Conservation (phyloP, 2,888 invertebrate species). For the Arrhopalites spinosus region DNA sequence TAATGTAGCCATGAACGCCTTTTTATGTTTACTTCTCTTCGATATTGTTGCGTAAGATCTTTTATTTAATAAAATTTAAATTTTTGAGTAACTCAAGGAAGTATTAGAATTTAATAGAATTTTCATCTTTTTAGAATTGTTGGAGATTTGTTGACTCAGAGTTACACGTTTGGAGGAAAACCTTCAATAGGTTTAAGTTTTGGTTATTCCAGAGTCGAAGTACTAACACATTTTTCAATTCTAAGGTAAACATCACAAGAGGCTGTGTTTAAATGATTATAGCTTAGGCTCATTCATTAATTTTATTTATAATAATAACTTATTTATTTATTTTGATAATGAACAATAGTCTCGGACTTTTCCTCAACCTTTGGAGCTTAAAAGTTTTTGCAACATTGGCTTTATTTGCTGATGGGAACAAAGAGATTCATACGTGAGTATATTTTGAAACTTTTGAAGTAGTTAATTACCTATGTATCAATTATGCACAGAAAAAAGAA, state of each 20-base stretch:
- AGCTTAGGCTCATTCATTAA: too few species aligned
- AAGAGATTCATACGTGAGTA: conserved; percentile 54
- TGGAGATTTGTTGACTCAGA: conserved; percentile 51
- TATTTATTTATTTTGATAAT: too few species aligned
- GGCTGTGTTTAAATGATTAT: too few species aligned
- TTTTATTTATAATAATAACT: too few species aligned
- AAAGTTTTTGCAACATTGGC: conserved; percentile 48
- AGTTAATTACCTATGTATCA: not conserved
- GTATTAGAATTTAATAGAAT: not conserved
- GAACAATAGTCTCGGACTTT: conserved; percentile 51
- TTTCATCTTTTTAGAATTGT: conserved; percentile 43
- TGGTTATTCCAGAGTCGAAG: conserved; percentile 52
- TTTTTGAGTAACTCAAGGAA: not conserved
- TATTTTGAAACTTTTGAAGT: too few species aligned
- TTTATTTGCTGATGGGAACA: conserved; percentile 39
- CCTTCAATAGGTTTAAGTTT: conserved; percentile 53
- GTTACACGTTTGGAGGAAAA: conserved; percentile 50
- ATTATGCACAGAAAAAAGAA: not conserved
- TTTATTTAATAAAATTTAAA: not conserved
- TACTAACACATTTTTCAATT: conserved; percentile 53
- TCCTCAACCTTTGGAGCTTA: conserved; percentile 50
- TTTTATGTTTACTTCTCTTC: conserved; percentile 49
- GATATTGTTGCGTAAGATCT: conserved; percentile 52
- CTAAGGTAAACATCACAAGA: too few species aligned
- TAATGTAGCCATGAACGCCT: conserved; percentile 49